A percentile compares a stretch with the other conserved stretches of the same genome.
Conservation (phyloP, 2,113 vertebrate genomes). For the Platichthys flesus region DNA sequence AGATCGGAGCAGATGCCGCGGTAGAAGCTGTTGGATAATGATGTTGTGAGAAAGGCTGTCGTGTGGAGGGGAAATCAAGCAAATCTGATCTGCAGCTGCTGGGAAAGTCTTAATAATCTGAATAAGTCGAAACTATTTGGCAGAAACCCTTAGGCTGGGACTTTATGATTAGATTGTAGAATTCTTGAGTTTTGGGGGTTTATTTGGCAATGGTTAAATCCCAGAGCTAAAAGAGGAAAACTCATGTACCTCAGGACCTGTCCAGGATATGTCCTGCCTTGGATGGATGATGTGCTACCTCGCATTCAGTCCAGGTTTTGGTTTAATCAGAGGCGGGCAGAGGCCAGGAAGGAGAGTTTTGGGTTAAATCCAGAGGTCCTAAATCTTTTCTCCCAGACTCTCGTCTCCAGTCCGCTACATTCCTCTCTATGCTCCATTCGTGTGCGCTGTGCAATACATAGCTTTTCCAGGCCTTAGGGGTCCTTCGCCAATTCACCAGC, state of each 20-base stretch:
- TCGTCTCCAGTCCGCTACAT: background rate
- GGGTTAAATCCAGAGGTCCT: too few relatives aligned
- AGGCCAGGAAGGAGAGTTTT: background rate
- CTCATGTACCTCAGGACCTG: background rate
- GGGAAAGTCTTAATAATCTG: background rate
- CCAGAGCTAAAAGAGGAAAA: background rate
- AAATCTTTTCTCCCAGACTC: background rate
- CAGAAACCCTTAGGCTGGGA: background rate
- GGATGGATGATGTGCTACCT: background rate
- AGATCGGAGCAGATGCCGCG: slow-evolving; percentile 54
- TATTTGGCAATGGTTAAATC: background rate
- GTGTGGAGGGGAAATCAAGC: slow-evolving; percentile 38
- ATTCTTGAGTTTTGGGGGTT: background rate
- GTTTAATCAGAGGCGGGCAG: background rate
- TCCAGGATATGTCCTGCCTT: background rate
- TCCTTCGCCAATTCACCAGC: background rate
- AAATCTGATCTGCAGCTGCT: slow-evolving; percentile 20
- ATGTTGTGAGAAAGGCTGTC: background rate
- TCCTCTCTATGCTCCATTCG: background rate
- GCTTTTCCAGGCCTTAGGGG: background rate
- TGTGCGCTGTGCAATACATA: background rate
- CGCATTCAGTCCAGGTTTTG: background rate
- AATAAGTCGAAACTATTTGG: background rate
- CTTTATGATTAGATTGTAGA: background rate
- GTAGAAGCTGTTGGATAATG: slow-evolving; percentile 51